Evolutionary conservation across 2,888 invertebrate genomes (phyloP).

Genomic region (Thymelicus lineola): DNA sequence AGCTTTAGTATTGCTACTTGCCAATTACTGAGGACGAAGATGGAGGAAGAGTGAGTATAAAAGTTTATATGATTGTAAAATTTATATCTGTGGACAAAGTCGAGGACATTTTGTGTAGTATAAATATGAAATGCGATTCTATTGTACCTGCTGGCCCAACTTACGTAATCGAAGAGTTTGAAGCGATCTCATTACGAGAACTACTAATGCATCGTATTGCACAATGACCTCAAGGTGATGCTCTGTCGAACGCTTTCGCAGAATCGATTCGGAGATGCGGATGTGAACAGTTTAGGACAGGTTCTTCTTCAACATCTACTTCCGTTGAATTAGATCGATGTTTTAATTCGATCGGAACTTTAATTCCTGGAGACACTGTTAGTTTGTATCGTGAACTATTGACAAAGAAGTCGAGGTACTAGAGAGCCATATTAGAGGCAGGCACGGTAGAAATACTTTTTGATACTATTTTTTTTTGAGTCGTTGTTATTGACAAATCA

Average conservation of each 20-base stretch:
- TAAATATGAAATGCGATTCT: background rate
- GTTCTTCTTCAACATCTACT: background rate
- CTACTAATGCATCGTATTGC: constrained; percentile 14
- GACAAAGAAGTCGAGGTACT: too few species aligned
- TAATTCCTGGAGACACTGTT: background rate
- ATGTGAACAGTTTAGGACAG: constrained; percentile 26
- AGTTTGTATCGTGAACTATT: background rate
- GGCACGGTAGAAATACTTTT: too few species aligned
- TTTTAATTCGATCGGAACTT: background rate
- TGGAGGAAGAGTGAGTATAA: too few species aligned
- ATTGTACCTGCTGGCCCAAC: constrained; percentile 7
- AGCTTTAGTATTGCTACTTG: too few species aligned
- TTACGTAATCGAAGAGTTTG: constrained; percentile 33
- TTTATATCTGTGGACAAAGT: too few species aligned
- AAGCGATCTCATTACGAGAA: constrained; percentile 34
- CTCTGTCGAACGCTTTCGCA: constrained; percentile 30
- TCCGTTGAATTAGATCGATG: constrained; percentile 6
- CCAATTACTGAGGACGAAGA: too few species aligned
- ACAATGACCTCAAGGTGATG: constrained; percentile 30
- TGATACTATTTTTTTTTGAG: too few species aligned
- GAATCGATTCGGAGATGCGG: constrained; percentile 37
- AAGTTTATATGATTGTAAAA: too few species aligned
- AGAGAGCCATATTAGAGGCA: too few species aligned
- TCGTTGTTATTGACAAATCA: too few species aligned
- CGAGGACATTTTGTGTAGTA: background rate